phyloP scores from a whole-genome alignment of 2,113 vertebrate genomes.

The Mesitornis unicolor region DNA sequence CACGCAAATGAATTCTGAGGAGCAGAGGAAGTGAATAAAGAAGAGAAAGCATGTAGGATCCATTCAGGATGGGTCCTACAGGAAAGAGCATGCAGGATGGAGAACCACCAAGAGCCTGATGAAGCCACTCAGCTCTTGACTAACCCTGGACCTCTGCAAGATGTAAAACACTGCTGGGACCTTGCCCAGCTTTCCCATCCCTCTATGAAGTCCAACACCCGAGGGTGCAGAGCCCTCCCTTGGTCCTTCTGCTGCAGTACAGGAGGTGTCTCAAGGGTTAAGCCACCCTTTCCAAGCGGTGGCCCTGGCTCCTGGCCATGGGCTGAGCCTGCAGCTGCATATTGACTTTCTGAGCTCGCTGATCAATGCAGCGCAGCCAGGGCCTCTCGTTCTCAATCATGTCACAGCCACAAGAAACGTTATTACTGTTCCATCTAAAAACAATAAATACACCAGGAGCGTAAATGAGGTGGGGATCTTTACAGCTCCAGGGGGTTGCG shows the following conservation, averaged over 20 bases:
- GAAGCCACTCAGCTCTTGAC: neutral
- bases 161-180: neutral
- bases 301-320: fast-evolving
- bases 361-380: neutral
- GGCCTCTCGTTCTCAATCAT: neutral
- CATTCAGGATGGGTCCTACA: neutral
- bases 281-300: neutral
- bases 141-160: neutral
- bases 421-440: neutral
- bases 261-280: neutral
- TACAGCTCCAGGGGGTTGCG: fast-evolving
- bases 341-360: neutral
- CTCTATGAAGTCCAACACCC: fast-evolving
- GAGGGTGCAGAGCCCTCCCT: neutral
- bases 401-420: neutral
- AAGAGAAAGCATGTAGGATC: neutral
- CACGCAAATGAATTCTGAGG: neutral
- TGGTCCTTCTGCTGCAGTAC: neutral
- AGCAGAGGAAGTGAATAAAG: neutral
- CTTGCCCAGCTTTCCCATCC: neutral
- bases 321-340: neutral
- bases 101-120: too few relatives aligned
- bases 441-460: neutral
- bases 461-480: neutral
- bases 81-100: neutral